Base-by-base conservation (phyloP, 2,113 vertebrate species). In the Plectropomus leopardus region DNA sequence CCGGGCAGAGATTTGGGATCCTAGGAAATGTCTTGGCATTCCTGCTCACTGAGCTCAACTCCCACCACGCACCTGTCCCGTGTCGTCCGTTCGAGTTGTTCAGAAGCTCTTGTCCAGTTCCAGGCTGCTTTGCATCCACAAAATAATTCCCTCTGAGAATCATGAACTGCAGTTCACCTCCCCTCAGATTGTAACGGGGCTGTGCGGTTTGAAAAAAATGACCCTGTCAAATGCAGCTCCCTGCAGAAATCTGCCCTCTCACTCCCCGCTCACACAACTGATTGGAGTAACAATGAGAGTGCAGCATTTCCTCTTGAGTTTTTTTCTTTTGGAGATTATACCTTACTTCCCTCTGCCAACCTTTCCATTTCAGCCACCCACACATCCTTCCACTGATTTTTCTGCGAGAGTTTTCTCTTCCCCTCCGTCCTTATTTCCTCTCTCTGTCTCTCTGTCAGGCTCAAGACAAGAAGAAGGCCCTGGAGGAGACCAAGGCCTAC, bases 401-500 rank as follows among this genome's bases (percentile, higher is more conserved):
- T 68, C 60, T 61, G n/a, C 30, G 59, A 17, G 7, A 45, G 42
- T 69, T 61, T 44, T 63, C 34, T 63, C 7, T 66, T 58, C 40
- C 42, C 72, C 30, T 53, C 24, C 71, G 8, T 82, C 74, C 19
- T 15, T 32, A 14, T 44, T 26, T 42, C 66, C 67, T 40, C 44
- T 82, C 26, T 89, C n/a, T n/a, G n/a, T 36, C 44, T 82, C 30
- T 89, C 58, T 78, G 90, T 90, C 81, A 99, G 98, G 98, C 98
- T 89, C 96, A 97, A 93, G 98, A 99, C 94, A 99, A 99, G 95
- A 97, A 97, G 94, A 99, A 99, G 95, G 98, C 98, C 81, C 95
- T 99, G 94, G 98, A 99, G 94, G 98, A 99, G 95, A 99, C 98
- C 94, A 99, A 99, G 96, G 98, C 98, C 75, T 99, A 99, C 83